Base-by-base conservation (phyloP, 2,797 vertebrate species). In the Gymnothorax javanicus region DNA sequence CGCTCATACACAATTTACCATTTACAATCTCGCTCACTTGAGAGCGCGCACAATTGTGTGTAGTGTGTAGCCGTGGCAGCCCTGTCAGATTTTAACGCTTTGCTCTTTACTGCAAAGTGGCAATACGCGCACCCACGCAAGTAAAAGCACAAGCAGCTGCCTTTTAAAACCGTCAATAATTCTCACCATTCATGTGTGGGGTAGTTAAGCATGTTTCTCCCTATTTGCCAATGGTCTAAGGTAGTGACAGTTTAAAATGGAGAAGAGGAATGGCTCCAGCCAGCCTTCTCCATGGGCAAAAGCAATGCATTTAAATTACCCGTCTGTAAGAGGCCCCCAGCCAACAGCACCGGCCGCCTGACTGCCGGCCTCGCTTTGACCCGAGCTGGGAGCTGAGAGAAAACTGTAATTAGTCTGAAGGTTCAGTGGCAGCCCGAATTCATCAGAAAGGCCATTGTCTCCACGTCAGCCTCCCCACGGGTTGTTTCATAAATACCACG, bases 281-380 rank as follows among this genome's bases (percentile, higher is more conserved):
- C 84, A 84, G 58, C 73, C 71, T 86, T 86, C 83, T 79, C 89
- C 83, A 56, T 81, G 87, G 90, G 87, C 87, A 89, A 88, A 90
- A 89, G 86, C 85, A 85, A 86, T 91, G 90, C 89, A 87, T 90
- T 89, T 90, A 86, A 91, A 90, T 88, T 84, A 88, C 85, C 82
- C 62, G 56, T 69, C 86, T 85, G 71, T 86, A 85, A 60, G 7
- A 54, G 62, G 60, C 86, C 84, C 86, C 84, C 75, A 62, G 60
- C 57, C 84, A 11, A 12, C 23, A 25, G n/a, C 52, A 73, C 15
- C 85, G 73, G 88, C 84, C 8, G 25, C 67, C 82, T n/a, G 79
- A 85, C 85, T 83, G 84, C 87, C 81, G 84, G 86, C 75, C 27
- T 73, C 54, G 33, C 57, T 57, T 73, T 86, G 82, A 67, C 85